Evolutionary conservation across 2,113 vertebrate genomes (phyloP).

Genomic region (Catharus minimus): DNA sequence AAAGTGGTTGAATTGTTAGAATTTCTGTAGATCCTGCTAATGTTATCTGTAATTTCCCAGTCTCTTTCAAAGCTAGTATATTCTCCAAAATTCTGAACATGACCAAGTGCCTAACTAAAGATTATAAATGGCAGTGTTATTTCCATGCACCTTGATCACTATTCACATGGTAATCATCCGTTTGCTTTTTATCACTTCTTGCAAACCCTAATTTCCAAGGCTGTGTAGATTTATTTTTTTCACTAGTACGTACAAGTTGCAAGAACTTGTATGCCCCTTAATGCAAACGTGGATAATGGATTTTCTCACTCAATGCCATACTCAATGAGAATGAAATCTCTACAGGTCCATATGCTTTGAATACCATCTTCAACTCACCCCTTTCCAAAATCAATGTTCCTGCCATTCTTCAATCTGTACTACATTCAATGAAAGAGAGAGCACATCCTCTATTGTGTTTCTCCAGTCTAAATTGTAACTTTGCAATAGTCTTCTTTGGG

Average conservation of each 20-base stretch:
- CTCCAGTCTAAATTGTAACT: neutral
- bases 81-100: neutral
- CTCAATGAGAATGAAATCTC: neutral
- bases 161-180: neutral
- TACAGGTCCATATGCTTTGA: rapidly evolving
- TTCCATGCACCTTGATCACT: neutral
- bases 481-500: neutral
- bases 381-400: neutral
- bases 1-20: neutral
- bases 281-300: neutral
- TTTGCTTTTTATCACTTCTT: neutral
- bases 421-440: rapidly evolving
- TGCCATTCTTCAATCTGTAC: neutral
- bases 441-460: neutral
- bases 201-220: neutral
- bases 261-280: neutral
- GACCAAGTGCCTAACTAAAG: conserved; percentile 2
- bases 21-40: neutral
- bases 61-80: neutral
- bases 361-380: neutral
- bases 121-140: neutral
- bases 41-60: neutral
- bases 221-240: neutral
- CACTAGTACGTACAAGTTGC: neutral
- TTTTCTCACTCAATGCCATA: neutral